phyloP scores from a whole-genome alignment of 2,113 vertebrate genomes.

The Gila orcuttii region DNA sequence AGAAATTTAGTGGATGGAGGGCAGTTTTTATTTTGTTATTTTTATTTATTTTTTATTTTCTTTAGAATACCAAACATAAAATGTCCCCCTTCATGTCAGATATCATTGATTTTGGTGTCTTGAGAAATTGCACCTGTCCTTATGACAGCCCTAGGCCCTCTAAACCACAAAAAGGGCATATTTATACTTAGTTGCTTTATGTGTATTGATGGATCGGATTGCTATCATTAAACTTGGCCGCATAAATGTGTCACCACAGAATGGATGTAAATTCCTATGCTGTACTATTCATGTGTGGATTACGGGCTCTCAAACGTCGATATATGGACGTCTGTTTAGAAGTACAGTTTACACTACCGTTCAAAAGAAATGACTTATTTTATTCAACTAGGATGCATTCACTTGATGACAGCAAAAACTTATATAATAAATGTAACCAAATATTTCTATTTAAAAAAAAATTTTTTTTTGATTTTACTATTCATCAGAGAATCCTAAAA shows the following conservation, averaged over 20 bases:
- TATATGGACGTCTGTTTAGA: background rate
- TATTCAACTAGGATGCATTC: no score
- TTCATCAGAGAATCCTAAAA: no score
- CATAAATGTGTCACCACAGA: background rate
- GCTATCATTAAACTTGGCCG: background rate
- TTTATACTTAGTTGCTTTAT: background rate
- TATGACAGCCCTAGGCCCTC: background rate
- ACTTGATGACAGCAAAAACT: no score
- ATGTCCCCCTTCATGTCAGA: background rate
- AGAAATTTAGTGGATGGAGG: background rate
- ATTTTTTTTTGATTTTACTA: no score
- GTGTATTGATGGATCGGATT: background rate
- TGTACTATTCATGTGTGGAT: background rate
- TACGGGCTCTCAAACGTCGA: background rate
- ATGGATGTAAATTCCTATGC: background rate
- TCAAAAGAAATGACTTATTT: background rate
- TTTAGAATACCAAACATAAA: background rate
- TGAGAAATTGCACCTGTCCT: background rate
- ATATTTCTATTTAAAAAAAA: no score
- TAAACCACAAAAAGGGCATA: background rate
- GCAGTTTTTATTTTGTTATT: background rate
- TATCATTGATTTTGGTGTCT: background rate
- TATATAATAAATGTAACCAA: no score
- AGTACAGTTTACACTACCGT: background rate
- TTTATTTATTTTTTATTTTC: background rate